phyloP scores from a whole-genome alignment of 1,140 invertebrate species.

The Drosophila rufa region DNA sequence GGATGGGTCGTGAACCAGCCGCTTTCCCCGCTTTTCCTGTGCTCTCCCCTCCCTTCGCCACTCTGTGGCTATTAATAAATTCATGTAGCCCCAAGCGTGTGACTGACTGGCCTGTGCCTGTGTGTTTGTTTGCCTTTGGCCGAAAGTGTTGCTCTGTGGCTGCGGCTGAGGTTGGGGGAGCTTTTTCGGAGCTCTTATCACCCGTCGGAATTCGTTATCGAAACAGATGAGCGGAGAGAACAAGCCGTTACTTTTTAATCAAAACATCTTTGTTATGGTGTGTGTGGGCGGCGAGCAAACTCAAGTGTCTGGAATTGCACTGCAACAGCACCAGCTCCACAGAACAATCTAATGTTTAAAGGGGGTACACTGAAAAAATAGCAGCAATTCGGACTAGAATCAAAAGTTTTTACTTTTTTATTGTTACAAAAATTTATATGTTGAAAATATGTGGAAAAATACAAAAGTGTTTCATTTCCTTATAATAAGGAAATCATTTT shows the following conservation, averaged over 20 bases:
- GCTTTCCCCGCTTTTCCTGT: not conserved
- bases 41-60: conserved; percentile 4
- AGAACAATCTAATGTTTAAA: not conserved
- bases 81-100: conserved; percentile 30
- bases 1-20: not conserved
- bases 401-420: not conserved
- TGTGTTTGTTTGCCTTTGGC: conserved; percentile 22
- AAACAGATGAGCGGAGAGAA: conserved; percentile 21
- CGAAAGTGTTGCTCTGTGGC: conserved; percentile 27
- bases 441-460: not conserved
- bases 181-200: conserved; percentile 55
- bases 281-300: conserved; percentile 9
- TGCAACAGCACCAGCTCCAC: conserved; percentile 1
- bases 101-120: conserved; percentile 8
- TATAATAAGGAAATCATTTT: too few relatives aligned
- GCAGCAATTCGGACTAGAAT: not conserved
- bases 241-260: conserved; percentile 29
- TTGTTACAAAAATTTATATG: rapidly evolving
- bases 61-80: conserved; percentile 53
- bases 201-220: conserved; percentile 40
- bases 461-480: not conserved
- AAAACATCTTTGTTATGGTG: conserved; percentile 16
- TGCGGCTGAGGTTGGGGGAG: conserved; percentile 15
- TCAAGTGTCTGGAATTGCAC: conserved; percentile 45
- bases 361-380: not conserved